Conservation (phyloP, 2,797 vertebrate species). For the Sebastes baramenuke region DNA sequence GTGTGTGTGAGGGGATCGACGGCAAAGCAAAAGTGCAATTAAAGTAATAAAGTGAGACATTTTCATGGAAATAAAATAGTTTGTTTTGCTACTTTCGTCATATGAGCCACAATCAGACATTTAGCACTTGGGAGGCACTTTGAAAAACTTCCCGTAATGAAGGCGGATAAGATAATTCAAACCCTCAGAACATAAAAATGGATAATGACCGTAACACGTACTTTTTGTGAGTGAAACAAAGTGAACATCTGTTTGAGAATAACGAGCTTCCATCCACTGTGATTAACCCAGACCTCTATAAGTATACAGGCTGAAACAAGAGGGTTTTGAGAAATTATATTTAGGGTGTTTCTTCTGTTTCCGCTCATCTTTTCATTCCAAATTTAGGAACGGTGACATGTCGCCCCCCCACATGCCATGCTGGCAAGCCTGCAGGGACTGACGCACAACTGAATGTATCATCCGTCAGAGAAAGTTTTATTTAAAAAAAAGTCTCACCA, state of each 20-base stretch:
- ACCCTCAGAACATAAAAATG: not conserved
- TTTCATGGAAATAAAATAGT: not conserved
- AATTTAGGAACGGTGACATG: not conserved
- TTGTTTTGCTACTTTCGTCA: not conserved
- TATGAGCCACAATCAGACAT: not conserved
- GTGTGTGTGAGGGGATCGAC: not conserved
- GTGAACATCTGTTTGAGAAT: not conserved
- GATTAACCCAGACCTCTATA: not conserved
- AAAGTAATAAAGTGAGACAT: conserved; percentile 27
- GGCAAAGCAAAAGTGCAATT: conserved; percentile 5
- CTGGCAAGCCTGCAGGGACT: not conserved
- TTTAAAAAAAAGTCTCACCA: not conserved
- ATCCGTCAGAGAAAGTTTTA: not conserved
- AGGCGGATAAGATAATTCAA: not conserved
- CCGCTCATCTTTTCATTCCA: not conserved
- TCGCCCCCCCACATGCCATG: not conserved
- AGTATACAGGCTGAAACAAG: not conserved
- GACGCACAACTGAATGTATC: not conserved
- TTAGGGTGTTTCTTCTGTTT: not conserved
- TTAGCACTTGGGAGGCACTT: not conserved
- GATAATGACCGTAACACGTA: not conserved
- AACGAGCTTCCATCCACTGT: not conserved
- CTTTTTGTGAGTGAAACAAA: not conserved
- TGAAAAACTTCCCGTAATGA: not conserved
- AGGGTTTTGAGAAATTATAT: not conserved